Evolutionary conservation across 64 coral and sea anemone species (phyloP).

Genomic region (Catalaphyllia jardinei): DNA sequence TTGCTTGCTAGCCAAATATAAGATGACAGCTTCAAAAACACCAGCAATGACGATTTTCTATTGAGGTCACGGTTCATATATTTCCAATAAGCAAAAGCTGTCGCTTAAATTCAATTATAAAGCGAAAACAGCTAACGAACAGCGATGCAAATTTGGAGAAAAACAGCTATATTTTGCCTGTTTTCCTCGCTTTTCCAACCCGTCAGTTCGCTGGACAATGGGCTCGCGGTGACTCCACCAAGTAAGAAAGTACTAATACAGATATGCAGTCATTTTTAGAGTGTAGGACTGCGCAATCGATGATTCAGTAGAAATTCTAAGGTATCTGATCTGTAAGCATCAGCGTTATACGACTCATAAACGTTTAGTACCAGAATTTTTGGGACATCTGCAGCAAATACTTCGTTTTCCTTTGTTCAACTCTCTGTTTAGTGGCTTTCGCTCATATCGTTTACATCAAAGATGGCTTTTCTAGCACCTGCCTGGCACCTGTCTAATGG

Average conservation of each 20-base stretch:
- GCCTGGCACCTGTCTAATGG: constrained; percentile 5
- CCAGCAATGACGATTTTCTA: not conserved
- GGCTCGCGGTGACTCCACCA: constrained; percentile 57
- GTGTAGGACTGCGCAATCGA: not conserved
- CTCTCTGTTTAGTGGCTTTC: not conserved
- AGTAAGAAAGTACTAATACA: constrained; percentile 44
- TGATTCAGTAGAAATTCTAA: not conserved
- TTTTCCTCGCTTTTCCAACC: not conserved
- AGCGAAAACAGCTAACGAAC: not conserved
- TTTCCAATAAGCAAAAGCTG: not conserved
- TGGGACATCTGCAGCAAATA: not conserved
- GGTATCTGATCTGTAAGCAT: not conserved
- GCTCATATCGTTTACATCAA: not conserved
- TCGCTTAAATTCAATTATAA: not conserved
- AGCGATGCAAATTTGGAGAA: constrained; percentile 2
- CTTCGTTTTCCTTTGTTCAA: not conserved
- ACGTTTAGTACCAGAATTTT: too few species aligned
- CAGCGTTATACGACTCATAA: too few species aligned
- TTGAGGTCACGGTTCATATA: not conserved
- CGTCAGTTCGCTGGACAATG: constrained; percentile 48
- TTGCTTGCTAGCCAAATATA: too few species aligned
- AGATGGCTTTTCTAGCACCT: not conserved
- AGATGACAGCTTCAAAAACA: too few species aligned
- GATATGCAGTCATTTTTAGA: not conserved
- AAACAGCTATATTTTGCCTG: not conserved